Evolutionary conservation across 1,140 invertebrate species (phyloP), one percentile per base, ranked within the genome.

Genomic region (Tetramorium alpestre): DNA sequence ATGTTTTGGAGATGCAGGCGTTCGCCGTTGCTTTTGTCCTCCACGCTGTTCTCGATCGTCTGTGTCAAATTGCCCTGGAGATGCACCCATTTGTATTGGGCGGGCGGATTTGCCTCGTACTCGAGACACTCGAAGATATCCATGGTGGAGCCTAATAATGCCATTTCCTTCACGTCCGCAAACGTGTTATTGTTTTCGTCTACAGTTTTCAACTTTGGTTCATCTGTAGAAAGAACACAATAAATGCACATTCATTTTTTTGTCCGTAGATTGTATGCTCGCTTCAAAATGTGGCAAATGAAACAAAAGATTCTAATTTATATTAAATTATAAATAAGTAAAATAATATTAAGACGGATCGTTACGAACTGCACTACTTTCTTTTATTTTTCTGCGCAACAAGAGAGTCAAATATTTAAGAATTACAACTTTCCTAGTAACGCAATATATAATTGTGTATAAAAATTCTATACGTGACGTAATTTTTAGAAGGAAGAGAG

Each of bases 41-140:
- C 89, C 8, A 89, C 84, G 0, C 88, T 88, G 87, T 95, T 94
- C 47, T 94, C 92, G 51, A 95, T 92, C 1, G 87, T 86, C 51
- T 94, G 92, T 18, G 93, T 92, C 16, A 89, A 91, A 13, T 93
- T 93, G 70, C 94, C 94, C 1, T 93, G 94, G 0, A 94, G 64
- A 60, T 94, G 94, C 25, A 94, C 77, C 95, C 95, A 95, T 65
- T 92, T 91, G 93, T 98, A 98, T 11, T 96, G 96, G 0, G 98
- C 97, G 16, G 96, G 94, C 3, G 98, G 98, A 95, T 98, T 98
- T 0, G 97, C 98, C 86, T 98, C 98, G 67, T 94, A 95, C 75
- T 98, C 98, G 28, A 97, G 96, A 92, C 98, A 98, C 87, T 97
- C 97, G 91, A 99, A 97, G 0, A 96, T 96, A 0, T 98, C 97